Evolutionary conservation across 2,888 invertebrate genomes (phyloP), one percentile per base, ranked within the genome.

Genomic region (Drosophila diplacantha): DNA sequence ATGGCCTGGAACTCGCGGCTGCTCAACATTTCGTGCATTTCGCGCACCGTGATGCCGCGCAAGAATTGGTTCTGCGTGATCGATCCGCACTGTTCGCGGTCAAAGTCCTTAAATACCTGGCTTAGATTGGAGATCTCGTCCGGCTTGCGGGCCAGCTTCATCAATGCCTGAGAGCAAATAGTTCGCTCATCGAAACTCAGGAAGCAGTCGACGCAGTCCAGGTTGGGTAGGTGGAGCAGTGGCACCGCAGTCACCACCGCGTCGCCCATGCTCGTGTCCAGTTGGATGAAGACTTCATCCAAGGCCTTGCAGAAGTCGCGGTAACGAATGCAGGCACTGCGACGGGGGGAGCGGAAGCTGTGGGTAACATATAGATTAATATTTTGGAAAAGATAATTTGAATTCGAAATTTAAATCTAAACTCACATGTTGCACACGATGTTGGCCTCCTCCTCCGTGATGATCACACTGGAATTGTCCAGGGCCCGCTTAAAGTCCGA

Each of bases 101-200:
- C 94, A 81, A 91, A 93, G 88, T 93, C 93, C 92, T 85, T 90
- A 81, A 94, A 93, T 31, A 93, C 89, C 46, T 93, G 92, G 51
- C 91, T 89, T 39, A 94, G 89, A 77, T 94, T 94, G 61, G 92
- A 92, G 35, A 92, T 89, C 68, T 92, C 90, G 74, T 93, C 92
- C 0, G 92, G 91, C 44, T 90, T 90, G 72, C 91, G 91, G 34
- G 92, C 90, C 20, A 95, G 89, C 84, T 93, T 93, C 86, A 92
- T 90, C 78, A 95, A 89, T 1, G 93, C 93, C 57, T 90, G 88
- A 2, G 93, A 91, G 37, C 93, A 90, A 32, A 89, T 85, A 60
- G 90, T 89, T 29, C 95, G 89, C 87, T 94, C 94, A 68, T 94
- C 93, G 85, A 92, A 94, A 88, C 93, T 93, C 71, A 94, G 90